Evolutionary conservation across 1,140 invertebrate genomes (phyloP), one percentile per base, ranked within the genome.

Genomic region (Drosophila pallidifrons): DNA sequence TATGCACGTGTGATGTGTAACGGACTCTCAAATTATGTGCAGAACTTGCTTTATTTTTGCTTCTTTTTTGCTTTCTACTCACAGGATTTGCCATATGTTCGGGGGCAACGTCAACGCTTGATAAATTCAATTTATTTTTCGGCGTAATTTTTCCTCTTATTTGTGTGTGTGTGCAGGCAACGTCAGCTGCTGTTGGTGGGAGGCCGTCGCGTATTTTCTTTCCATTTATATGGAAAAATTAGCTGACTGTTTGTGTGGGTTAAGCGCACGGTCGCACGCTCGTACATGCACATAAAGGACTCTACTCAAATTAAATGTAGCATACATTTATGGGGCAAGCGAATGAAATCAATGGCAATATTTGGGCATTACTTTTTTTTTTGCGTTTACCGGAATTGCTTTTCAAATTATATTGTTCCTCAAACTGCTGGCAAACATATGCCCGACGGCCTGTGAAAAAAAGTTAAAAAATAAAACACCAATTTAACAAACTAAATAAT

Each of bases 51-150:
- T 60, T 64, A 16, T 41, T 68, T 54, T 54, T 58, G 25, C 54
- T 66, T 61, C 32, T 7, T 35, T 35, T 5, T 43, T 38, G 7
- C 11, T n/a, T 59, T 16, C 28, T 41, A 35, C 38, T 20, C 28
- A 54, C 20, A 65, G 16, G 25, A 28, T 49, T 70, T 61, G 49
- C 25, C 25, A 25, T 35, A 10, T 41, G 32, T 32, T 32, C 20
- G 35, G 49, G 52, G 35, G 35, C 43, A 57, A 70, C 66, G 69
- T 80, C 79, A 79, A 71, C 79, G 69, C 35, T 77, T 87, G 83
- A 83, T 88, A 88, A 87, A 87, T 88, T 87, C 80, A 87, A 87
- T 87, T 87, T 83, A 85, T 80, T 82, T 82, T 73, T 75, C n/a
- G 81, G 54, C 45, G 51, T 65, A 77, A 76, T 79, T 79, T 75